Conservation (phyloP, 1,140 invertebrate genomes). For the Hyphantria cunea region DNA sequence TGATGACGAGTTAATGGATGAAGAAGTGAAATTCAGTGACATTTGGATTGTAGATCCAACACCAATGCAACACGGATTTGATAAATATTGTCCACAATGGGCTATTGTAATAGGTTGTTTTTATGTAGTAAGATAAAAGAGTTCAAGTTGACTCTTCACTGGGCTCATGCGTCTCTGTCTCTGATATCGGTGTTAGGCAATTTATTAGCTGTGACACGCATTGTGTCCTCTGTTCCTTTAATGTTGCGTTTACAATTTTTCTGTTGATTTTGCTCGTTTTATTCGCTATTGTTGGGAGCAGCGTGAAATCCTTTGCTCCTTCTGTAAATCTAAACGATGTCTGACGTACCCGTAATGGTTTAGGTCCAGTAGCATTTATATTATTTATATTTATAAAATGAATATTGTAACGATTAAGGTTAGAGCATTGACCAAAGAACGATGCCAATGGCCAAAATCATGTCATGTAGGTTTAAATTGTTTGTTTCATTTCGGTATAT, state of each 20-base stretch:
- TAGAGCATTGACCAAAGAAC: background rate
- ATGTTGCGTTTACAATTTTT: constrained; percentile 44
- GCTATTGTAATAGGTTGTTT: constrained; percentile 52
- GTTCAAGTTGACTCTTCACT: constrained; percentile 33
- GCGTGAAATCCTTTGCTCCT: constrained; percentile 39
- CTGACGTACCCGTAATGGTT: constrained; percentile 3
- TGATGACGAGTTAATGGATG: constrained; percentile 26
- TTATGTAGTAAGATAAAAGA: constrained; percentile 44
- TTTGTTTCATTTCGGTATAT: background rate
- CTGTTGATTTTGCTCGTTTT: constrained; percentile 37
- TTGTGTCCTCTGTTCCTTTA: constrained; percentile 40
- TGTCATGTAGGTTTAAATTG: constrained; percentile 1
- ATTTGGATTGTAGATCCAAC: constrained; percentile 35
- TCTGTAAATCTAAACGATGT: constrained; percentile 43
- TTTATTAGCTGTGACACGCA: constrained; percentile 62
- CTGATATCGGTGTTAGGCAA: constrained; percentile 49
- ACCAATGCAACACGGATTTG: constrained; percentile 35
- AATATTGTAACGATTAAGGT: background rate
- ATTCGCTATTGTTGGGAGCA: constrained; percentile 37
- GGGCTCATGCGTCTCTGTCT: constrained; percentile 52
- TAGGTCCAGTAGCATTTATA: background rate
- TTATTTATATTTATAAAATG: constrained; percentile 10
- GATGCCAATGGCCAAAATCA: background rate
- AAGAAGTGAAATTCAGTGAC: constrained; percentile 26
- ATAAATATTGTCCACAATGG: constrained; percentile 42